These are phyloP conservation scores for Meteorus colon DNA, from an alignment of 2,888 invertebrate species.

Conservation along the genomic window DNA sequence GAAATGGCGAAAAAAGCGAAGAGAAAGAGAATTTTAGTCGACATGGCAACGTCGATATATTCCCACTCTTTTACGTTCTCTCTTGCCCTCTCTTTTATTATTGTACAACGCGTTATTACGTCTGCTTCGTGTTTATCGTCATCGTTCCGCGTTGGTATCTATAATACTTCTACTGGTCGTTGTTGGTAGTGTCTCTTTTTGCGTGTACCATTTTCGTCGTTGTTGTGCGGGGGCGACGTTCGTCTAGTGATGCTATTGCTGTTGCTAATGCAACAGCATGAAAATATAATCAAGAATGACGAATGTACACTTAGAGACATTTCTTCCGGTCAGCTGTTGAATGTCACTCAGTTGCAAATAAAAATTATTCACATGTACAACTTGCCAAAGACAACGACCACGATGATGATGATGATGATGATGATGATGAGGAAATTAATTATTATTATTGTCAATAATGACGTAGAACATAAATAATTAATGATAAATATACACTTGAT, in stretches of 20 bases:
- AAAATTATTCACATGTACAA: background rate
- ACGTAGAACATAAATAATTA: background rate
- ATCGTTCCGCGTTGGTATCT: slow-evolving; percentile 44
- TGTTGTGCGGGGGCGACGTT: slow-evolving; percentile 46
- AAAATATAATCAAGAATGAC: background rate
- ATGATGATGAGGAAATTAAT: background rate
- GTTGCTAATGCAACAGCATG: slow-evolving; percentile 31
- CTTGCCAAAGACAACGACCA: background rate
- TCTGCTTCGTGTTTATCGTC: slow-evolving; percentile 45
- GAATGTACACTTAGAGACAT: slow-evolving; percentile 31
- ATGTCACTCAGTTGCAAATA: slow-evolving; percentile 16
- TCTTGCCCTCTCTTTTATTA: slow-evolving; percentile 28
- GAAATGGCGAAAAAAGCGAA: slow-evolving; percentile 29
- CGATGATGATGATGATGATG: background rate
- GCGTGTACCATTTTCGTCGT: slow-evolving; percentile 38
- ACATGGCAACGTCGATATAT: slow-evolving; percentile 67
- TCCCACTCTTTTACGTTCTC: slow-evolving; percentile 47
- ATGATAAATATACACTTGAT: background rate
- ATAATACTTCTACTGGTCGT: background rate
- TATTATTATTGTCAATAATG: background rate
- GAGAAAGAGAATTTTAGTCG: slow-evolving; percentile 54
- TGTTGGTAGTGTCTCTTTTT: slow-evolving; percentile 32
- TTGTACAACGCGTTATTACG: slow-evolving; percentile 41
- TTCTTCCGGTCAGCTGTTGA: slow-evolving; percentile 40
- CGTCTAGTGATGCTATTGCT: background rate